A percentile compares a stretch with the other conserved stretches of the same genome.
These are phyloP conservation scores for Anticlea derivata DNA, from an alignment of 2,888 invertebrate genomes.

Conservation along the genomic window DNA sequence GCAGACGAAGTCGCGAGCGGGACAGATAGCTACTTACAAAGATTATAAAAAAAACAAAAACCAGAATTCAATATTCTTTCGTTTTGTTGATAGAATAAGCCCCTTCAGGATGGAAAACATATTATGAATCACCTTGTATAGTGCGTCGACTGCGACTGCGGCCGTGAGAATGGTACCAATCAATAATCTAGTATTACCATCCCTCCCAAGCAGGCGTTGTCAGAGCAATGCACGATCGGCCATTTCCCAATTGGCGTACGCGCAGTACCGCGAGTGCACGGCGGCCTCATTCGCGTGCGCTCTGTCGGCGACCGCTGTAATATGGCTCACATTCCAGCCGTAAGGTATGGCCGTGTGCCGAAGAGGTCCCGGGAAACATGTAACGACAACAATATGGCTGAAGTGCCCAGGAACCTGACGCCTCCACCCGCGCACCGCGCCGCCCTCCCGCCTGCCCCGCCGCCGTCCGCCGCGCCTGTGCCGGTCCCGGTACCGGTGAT, in stretches of 20 bases:
- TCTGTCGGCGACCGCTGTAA: constrained; percentile 6
- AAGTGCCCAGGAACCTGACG: constrained; percentile 8
- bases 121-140: too few species aligned
- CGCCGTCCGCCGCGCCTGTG: background rate
- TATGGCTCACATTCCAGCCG: constrained; percentile 85
- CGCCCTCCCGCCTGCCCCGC: constrained; percentile 39
- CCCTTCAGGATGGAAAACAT: too few species aligned
- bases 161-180: constrained; percentile 6
- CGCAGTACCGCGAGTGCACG: constrained; percentile 46
- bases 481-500: background rate
- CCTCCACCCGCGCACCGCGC: constrained; percentile 26
- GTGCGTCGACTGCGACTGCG: background rate
- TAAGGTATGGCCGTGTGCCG: constrained; percentile 97
- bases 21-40: too few species aligned
- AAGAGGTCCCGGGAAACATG: constrained; percentile 92
- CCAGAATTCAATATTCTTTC: too few species aligned
- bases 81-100: too few species aligned
- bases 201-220: constrained; percentile 7
- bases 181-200: constrained; percentile 3
- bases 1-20: too few species aligned
- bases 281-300: constrained; percentile 39
- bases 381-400: constrained; percentile 42
- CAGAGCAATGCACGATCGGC: constrained; percentile 40
- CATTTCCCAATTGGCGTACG: constrained; percentile 63
- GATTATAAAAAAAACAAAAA: too few species aligned